A percentile compares a stretch with the other conserved stretches of the same genome.
These are phyloP conservation scores for Xenopus laevis DNA, from an alignment of 2,113 vertebrate species.

Conservation along the genomic window DNA sequence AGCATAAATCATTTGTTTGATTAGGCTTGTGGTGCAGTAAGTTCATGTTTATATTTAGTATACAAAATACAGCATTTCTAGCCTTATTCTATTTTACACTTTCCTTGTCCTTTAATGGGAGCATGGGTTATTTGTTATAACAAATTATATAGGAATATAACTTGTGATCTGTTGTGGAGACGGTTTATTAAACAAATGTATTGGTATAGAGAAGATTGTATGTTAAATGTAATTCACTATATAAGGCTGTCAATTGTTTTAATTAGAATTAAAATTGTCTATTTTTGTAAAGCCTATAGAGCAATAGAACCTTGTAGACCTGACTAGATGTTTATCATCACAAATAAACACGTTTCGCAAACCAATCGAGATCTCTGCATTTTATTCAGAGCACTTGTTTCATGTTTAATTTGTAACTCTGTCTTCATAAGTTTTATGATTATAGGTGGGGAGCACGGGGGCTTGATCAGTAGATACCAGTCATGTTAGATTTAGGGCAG, in stretches of 20 bases:
- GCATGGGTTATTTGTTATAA: not conserved
- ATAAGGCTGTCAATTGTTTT: conserved; percentile 72
- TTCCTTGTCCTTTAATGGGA: too few relatives aligned
- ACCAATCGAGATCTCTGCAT: conserved; percentile 79
- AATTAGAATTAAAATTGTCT: conserved; percentile 72
- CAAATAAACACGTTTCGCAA: conserved; percentile 86
- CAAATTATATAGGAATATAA: not conserved
- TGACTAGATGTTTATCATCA: conserved; percentile 80
- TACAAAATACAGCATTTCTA: too few relatives aligned
- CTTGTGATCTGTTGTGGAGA: conserved; percentile 58
- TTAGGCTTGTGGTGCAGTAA: too few relatives aligned
- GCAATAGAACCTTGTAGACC: conserved; percentile 77
- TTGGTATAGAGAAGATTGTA: conserved; percentile 69
- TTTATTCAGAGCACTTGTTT: conserved; percentile 70
- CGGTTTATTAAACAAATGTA: conserved; percentile 57
- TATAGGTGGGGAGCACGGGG: not conserved
- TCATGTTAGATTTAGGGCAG: not conserved
- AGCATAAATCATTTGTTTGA: too few relatives aligned
- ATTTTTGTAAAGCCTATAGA: conserved; percentile 81
- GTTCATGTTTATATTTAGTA: too few relatives aligned
- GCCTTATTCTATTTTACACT: too few relatives aligned
- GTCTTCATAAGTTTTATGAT: conserved; percentile 46
- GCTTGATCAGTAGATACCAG: not conserved
- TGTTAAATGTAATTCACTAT: conserved; percentile 71
- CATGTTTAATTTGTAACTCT: conserved; percentile 55